phyloP scores from a whole-genome alignment of 2,888 invertebrate genomes.

The Eugnorisma glareosa region DNA sequence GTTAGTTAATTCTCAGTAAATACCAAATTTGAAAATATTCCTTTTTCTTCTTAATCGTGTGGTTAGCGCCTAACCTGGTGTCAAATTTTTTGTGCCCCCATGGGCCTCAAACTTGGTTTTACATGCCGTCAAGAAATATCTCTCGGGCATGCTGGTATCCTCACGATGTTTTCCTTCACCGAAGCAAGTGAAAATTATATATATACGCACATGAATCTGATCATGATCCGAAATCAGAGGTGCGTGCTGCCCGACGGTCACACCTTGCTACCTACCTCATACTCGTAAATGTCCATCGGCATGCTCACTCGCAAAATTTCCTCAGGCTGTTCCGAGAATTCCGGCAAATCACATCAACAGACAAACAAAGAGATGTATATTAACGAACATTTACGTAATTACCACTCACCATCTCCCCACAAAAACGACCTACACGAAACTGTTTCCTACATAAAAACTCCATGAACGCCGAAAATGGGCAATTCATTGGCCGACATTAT shows the following conservation, averaged over 20 bases:
- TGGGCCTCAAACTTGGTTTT: no score
- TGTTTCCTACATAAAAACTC: conserved; percentile 56
- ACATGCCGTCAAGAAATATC: no score
- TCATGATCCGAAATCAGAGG: no score
- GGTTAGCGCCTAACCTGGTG: no score
- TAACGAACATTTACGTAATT: conserved; percentile 46
- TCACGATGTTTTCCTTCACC: no score
- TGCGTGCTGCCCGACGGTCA: no score
- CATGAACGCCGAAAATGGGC: conserved; percentile 66
- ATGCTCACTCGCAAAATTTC: conserved; percentile 5
- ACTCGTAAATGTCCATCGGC: neutral
- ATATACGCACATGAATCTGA: no score
- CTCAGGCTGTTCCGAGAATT: neutral
- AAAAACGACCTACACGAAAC: conserved; percentile 50
- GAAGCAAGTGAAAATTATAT: no score
- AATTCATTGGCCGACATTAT: conserved; percentile 74
- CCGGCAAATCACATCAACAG: neutral
- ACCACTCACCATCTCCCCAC: conserved; percentile 35
- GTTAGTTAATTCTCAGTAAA: conserved; percentile 1
- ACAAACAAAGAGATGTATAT: conserved; percentile 5
- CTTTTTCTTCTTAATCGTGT: no score
- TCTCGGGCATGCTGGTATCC: no score
- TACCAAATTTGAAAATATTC: neutral
- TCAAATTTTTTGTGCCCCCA: no score
- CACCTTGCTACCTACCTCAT: neutral